Conservation (phyloP, 2,113 vertebrate species). For the Marmota monax region DNA sequence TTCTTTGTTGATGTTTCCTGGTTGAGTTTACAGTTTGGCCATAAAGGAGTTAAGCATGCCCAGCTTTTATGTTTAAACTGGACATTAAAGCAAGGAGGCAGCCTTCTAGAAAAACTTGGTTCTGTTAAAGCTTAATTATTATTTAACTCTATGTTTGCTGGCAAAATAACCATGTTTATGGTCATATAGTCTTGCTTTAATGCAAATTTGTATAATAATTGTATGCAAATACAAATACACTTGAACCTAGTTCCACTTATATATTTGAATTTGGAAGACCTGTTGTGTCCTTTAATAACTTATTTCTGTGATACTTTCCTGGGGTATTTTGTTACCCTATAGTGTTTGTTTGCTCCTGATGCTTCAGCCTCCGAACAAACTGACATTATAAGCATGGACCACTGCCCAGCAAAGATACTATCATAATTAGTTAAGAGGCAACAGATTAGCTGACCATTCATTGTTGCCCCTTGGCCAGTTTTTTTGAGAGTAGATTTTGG, state of each 20-base stretch:
- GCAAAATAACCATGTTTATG: not conserved
- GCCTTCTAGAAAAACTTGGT: not conserved
- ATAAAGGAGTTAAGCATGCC: not conserved
- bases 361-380: too few species aligned
- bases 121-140: slow-evolving; percentile 12
- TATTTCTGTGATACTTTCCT: not conserved
- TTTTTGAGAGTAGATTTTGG: not conserved
- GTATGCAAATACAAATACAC: not conserved
- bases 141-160: not conserved
- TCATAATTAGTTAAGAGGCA: not conserved
- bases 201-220: not conserved
- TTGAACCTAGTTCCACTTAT: not conserved
- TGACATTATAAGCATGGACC: too few species aligned
- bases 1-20: not conserved
- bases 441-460: not conserved
- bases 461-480: not conserved
- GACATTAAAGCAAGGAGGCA: not conserved
- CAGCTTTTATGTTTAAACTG: not conserved
- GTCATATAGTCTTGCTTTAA: not conserved
- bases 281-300: not conserved
- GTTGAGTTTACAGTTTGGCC: not conserved
- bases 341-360: not conserved
- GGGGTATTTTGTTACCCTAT: not conserved
- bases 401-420: too few species aligned
- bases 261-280: slow-evolving; percentile 3